Evolutionary conservation across 2,888 invertebrate genomes (phyloP), one percentile per base, ranked within the genome.

Genomic region (Machimus atricapillus): DNA sequence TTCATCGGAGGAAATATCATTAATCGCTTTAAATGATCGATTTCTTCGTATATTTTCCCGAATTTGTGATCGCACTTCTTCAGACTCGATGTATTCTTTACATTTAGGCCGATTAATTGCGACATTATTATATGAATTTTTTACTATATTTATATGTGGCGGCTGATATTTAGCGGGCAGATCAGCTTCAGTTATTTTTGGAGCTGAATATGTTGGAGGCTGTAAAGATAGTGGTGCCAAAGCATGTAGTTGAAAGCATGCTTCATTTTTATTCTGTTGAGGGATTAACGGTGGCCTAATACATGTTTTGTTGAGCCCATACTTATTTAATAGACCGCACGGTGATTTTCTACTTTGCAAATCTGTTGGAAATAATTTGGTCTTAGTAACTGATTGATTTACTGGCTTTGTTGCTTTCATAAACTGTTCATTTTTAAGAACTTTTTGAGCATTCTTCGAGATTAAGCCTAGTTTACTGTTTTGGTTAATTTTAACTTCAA

Each of bases 11-110:
- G 87, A 85, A 16, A 87, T 86, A 87, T 88, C 88, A 43, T 87
- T 86, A 27, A 89, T 89, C 43, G 89, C 88, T 86, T 89, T 89
- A 86, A 89, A 89, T 66, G 89, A 89, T 23, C 89, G 88, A 89
- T 89, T 89, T 73, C 89, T 86, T 87, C 89, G 87, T 52, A 89
- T 88, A 56, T 89, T 89, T n/a, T 89, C 89, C 1, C 89, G 87
- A 58, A 89, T 77, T 88, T 89, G 88, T 73, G 88, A 86, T 58
- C 88, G 87, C 81, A 88, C 86, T 78, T 89, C 89, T 58, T 88
- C 88, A 16, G 81, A 86, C 77, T 86, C 87, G 46, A 46, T 81
- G 81, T 82, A 81, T 56, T 76, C 76, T 43, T 87, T 88, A 19
- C 87, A 87, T 56, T 87, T 87, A 83, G 86, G 88, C 78, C 86